phyloP scores from a whole-genome alignment of 2,888 invertebrate species.

The Acanthosoma haemorrhoidale region DNA sequence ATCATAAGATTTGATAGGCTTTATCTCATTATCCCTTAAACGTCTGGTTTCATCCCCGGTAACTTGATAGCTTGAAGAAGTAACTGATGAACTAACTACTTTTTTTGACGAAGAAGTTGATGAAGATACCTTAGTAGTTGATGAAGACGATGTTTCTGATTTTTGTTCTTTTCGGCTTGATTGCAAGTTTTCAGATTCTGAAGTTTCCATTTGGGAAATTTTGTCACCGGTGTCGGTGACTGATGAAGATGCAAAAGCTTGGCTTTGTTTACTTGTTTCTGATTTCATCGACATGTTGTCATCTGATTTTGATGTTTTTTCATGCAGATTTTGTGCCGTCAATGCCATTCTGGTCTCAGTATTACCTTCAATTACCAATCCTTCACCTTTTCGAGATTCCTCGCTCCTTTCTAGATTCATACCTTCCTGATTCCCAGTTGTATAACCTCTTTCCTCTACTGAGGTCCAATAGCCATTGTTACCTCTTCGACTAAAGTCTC shows the following conservation, averaged over 20 bases:
- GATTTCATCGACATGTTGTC: conserved; percentile 36
- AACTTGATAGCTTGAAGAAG: conserved; percentile 24
- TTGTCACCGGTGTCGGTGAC: conserved; percentile 37
- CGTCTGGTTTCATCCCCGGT: conserved; percentile 2
- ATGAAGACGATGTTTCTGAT: conserved; percentile 31
- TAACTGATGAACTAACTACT: conserved; percentile 32
- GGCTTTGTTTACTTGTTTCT: conserved; percentile 31
- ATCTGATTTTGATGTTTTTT: conserved; percentile 32
- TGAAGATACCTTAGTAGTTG: conserved; percentile 33
- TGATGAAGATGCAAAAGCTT: conserved; percentile 32
- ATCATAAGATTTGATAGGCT: conserved; percentile 33
- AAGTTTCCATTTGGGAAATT: conserved; percentile 22
- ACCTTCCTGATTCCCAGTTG: conserved; percentile 31
- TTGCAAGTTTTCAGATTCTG: conserved; percentile 32
- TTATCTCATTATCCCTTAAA: conserved; percentile 21
- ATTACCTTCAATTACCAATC: conserved; percentile 28
- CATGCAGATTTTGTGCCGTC: conserved; percentile 32
- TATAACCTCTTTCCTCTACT: conserved; percentile 36
- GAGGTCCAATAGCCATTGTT: conserved; percentile 39
- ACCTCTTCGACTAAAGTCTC: conserved; percentile 48
- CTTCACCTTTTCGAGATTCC: conserved; percentile 32
- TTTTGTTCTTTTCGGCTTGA: conserved; percentile 35
- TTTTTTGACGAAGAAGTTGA: conserved; percentile 34
- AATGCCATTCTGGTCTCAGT: conserved; percentile 33
- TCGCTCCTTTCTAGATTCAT: conserved; percentile 28